phyloP scores from a whole-genome alignment of 2,113 vertebrate species.

The Cnemophilus loriae region DNA sequence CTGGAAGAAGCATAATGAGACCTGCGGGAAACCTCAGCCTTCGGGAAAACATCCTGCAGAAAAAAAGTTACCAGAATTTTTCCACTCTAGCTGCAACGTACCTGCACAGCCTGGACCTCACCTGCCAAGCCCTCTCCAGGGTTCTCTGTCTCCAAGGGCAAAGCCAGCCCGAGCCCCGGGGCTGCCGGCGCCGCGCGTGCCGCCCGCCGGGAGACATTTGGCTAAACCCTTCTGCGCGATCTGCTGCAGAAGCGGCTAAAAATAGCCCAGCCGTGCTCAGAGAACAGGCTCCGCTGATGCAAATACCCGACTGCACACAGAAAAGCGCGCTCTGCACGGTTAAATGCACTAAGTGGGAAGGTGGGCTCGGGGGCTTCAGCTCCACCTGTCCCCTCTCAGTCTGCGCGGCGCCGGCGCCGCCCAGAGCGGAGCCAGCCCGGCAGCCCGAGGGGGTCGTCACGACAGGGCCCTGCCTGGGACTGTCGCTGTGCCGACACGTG shows the following conservation, averaged over 20 bases:
- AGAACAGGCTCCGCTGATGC: background rate
- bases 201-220: background rate
- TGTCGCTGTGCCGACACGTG: background rate
- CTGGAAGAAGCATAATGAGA: background rate
- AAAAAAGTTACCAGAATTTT: background rate
- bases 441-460: rapidly evolving
- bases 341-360: background rate
- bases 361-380: rapidly evolving
- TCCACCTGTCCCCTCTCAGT: background rate
- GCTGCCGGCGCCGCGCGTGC: background rate
- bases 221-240: background rate
- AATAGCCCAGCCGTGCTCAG: background rate
- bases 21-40: background rate
- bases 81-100: rapidly evolving
- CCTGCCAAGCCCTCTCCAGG: background rate
- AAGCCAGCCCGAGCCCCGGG: background rate
- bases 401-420: rapidly evolving
- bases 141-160: rapidly evolving
- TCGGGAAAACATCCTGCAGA: background rate
- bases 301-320: background rate
- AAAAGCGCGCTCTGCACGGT: background rate
- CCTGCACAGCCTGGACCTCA: rapidly evolving
- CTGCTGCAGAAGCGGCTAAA: constrained; percentile 27
- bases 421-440: rapidly evolving
- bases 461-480: background rate